Evolutionary conservation across 2,888 invertebrate genomes (phyloP), one percentile per base, ranked within the genome.

Genomic region (Tillus elongatus): DNA sequence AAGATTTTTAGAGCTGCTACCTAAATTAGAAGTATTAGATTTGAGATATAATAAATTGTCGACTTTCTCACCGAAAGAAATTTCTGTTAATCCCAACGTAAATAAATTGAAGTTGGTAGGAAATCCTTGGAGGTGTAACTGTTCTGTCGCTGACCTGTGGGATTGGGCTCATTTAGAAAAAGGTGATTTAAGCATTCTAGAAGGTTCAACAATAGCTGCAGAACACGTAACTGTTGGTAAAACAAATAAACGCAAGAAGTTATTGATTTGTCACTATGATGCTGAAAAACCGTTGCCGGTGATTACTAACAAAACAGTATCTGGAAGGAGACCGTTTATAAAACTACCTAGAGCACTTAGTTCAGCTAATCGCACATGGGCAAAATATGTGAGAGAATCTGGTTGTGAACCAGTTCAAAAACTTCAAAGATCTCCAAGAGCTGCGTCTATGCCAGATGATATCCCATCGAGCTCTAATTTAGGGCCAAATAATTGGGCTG

Each of bases 91-190:
- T 60, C 70, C 72, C 0, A 71, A 70, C 41, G 53, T 82, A 3
- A 63, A 72, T 38, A 75, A 74, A 2, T 50, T 82, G 32, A 79
- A 78, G 52, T 61, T 82, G 3, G 66, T 79, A 4, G 77, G 77
- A 2, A 82, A 82, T 62, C 80, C 77, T 2, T 81, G 81, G 66
- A 63, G 71, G 37, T 82, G 82, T 52, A 75, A 79, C 49, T 82
- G 82, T 49, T 73, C 75, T 43, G 72, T 82, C 13, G 75, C 75
- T 0, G 77, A 79, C 39, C 73, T 79, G 68, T 82, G 82, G 82
- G 74, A 79, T 49, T 82, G 82, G 82, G 81, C 80, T 0, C 65
- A 74, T 24, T 70, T 76, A 60, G 72, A 72, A 19, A 77, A 77
- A 51, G 75, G 75, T 8, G 74, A 79, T 49, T 60, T 80, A 30